Percentiles rank a stretch among this genome's conserved stretches.
Conservation (phyloP, 2,113 vertebrate genomes). For the Lipotes vexillifer region DNA sequence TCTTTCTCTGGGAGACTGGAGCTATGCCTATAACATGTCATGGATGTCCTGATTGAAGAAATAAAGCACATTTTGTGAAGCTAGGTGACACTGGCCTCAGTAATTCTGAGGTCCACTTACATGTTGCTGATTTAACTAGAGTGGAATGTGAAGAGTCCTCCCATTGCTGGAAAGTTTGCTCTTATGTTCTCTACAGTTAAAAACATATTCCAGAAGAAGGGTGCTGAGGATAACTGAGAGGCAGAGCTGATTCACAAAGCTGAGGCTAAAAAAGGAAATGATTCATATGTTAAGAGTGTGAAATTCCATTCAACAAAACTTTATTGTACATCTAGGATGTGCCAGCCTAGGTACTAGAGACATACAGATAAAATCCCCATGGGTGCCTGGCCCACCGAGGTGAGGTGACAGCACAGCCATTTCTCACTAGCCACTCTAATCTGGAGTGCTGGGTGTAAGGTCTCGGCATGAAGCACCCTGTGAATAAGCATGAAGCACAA, state of each 20-base stretch:
- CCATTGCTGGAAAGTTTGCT: neutral
- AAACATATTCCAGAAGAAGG: neutral
- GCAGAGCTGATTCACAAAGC: constrained; percentile 56
- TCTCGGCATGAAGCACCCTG: no score
- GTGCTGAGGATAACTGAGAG: constrained; percentile 6
- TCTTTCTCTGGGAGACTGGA: neutral
- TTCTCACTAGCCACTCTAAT: no score
- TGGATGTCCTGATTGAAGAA: neutral
- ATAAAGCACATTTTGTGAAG: neutral
- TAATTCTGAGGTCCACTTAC: neutral
- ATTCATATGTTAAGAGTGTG: constrained; percentile 36
- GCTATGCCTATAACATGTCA: neutral
- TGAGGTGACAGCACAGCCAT: no score
- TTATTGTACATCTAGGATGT: neutral
- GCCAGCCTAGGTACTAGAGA: neutral
- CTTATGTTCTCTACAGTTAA: neutral
- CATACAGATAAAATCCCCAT: neutral
- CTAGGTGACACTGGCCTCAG: neutral
- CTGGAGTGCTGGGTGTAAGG: no score
- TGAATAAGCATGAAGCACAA: no score
- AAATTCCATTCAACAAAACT: constrained; percentile 20
- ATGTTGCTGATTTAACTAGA: neutral
- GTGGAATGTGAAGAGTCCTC: neutral
- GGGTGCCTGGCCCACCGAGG: no score
- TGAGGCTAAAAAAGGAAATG: constrained; percentile 26